Percentiles rank a stretch among this genome's conserved stretches.
These are phyloP conservation scores for Prorops nasuta DNA, from an alignment of 1,140 invertebrate genomes.

Conservation along the genomic window DNA sequence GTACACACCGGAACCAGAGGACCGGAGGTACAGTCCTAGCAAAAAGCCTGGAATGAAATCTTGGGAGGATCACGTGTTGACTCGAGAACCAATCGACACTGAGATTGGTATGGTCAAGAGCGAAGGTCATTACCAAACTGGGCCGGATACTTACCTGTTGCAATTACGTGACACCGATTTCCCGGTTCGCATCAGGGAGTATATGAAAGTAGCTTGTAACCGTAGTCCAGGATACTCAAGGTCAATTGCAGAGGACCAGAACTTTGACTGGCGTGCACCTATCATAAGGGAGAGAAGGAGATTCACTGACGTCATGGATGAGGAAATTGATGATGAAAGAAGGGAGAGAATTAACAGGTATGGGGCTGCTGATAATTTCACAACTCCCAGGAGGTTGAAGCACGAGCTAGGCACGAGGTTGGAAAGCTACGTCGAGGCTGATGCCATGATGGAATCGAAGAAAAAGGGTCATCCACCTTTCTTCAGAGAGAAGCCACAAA, in stretches of 20 bases:
- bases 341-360: constrained; percentile 78
- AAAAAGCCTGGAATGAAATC: constrained; percentile 56
- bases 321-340: constrained; percentile 90
- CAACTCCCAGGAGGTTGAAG: constrained; percentile 69
- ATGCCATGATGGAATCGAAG: constrained; percentile 77
- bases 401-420: constrained; percentile 79
- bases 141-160: constrained; percentile 92
- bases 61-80: constrained; percentile 69
- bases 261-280: constrained; percentile 79
- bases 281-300: constrained; percentile 84
- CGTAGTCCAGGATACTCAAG: constrained; percentile 68
- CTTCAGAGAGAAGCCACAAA: constrained; percentile 79
- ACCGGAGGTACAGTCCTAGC: constrained; percentile 57
- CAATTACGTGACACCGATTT: constrained; percentile 91
- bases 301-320: constrained; percentile 94
- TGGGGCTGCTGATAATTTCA: constrained; percentile 66
- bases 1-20: constrained; percentile 74
- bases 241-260: constrained; percentile 64
- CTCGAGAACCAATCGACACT: constrained; percentile 78
- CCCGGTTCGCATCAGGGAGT: constrained; percentile 84
- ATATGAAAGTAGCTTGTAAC: constrained; percentile 85
- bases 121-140: constrained; percentile 92
- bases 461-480: constrained; percentile 77
- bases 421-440: constrained; percentile 80
- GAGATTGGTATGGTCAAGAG: constrained; percentile 78